A percentile compares a stretch with the other conserved stretches of the same genome.
Conservation (phyloP, 2,888 invertebrate species). For the Acleris literana region DNA sequence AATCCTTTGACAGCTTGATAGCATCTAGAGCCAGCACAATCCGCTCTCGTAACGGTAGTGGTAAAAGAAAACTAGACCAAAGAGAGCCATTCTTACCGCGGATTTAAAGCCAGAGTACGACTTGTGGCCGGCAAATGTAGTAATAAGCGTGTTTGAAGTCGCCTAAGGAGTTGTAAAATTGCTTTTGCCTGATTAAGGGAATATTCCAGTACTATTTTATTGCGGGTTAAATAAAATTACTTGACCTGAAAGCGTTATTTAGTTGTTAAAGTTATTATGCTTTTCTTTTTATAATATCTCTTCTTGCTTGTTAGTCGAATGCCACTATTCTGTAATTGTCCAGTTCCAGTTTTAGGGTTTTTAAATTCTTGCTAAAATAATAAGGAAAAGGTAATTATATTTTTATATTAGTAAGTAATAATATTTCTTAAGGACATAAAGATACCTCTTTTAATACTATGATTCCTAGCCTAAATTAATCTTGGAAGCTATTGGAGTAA, state of each 20-base stretch:
- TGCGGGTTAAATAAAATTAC: slow-evolving; percentile 13
- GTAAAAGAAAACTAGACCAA: slow-evolving; percentile 34
- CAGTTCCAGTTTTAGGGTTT: no score
- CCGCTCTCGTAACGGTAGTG: slow-evolving; percentile 30
- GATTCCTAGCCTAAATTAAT: no score
- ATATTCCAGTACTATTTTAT: slow-evolving; percentile 27
- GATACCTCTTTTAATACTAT: no score
- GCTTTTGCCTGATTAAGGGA: slow-evolving; percentile 34
- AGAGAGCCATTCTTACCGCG: slow-evolving; percentile 20
- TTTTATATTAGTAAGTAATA: no score
- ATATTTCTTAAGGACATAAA: no score
- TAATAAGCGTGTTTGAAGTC: slow-evolving; percentile 29
- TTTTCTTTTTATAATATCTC: not conserved
- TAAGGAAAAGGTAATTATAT: no score
- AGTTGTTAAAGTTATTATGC: slow-evolving; percentile 20
- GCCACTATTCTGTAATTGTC: no score
- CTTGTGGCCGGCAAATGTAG: slow-evolving; percentile 23
- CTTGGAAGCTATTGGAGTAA: no score
- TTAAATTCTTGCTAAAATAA: no score
- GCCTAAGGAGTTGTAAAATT: slow-evolving; percentile 36
- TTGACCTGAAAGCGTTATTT: slow-evolving; percentile 16
- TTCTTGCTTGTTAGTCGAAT: no score
- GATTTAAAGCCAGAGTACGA: slow-evolving; percentile 33
- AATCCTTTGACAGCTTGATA: slow-evolving; percentile 25
- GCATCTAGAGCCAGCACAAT: slow-evolving; percentile 29